Evolutionary conservation across 2,797 vertebrate genomes (phyloP).

Genomic region (Poecile montanus): DNA sequence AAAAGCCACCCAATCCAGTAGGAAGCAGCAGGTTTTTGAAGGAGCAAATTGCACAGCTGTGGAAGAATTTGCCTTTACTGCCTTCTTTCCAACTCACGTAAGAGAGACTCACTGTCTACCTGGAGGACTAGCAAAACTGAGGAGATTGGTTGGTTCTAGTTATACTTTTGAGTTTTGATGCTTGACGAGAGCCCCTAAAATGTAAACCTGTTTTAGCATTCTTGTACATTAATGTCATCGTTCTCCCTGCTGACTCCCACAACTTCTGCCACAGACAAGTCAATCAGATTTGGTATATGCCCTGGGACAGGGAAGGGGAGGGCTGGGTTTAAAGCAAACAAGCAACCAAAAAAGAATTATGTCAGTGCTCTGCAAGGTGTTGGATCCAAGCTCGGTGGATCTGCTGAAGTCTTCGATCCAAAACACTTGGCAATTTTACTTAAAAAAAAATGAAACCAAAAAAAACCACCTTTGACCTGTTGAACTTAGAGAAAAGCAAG

Average conservation of each 20-base stretch:
- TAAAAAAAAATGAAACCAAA: neutral
- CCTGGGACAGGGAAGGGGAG: conserved; percentile 26
- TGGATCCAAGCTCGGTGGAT: conserved; percentile 48
- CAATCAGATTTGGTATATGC: conserved; percentile 70
- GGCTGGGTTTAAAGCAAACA: conserved; percentile 37
- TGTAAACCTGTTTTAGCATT: conserved; percentile 66
- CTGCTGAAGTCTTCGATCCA: conserved; percentile 43
- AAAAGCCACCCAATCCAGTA: neutral
- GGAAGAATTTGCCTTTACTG: conserved; percentile 27
- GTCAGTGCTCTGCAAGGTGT: conserved; percentile 17
- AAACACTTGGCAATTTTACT: conserved; percentile 8
- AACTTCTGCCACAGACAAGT: conserved; percentile 48
- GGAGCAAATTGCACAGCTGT: neutral
- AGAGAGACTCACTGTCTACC: neutral
- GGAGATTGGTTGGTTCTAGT: conserved; percentile 5
- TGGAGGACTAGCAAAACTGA: neutral
- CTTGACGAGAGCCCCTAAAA: conserved; percentile 11
- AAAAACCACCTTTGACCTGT: neutral
- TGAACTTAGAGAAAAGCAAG: conserved; percentile 28
- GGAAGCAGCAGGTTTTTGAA: neutral
- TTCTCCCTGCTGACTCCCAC: conserved; percentile 57
- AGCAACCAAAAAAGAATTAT: conserved; percentile 21
- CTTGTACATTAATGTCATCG: conserved; percentile 67
- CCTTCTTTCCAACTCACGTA: neutral
- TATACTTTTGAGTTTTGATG: conserved; percentile 29